Conservation (phyloP, 2,797 vertebrate genomes). For the Periophthalmus magnuspinnatus region DNA sequence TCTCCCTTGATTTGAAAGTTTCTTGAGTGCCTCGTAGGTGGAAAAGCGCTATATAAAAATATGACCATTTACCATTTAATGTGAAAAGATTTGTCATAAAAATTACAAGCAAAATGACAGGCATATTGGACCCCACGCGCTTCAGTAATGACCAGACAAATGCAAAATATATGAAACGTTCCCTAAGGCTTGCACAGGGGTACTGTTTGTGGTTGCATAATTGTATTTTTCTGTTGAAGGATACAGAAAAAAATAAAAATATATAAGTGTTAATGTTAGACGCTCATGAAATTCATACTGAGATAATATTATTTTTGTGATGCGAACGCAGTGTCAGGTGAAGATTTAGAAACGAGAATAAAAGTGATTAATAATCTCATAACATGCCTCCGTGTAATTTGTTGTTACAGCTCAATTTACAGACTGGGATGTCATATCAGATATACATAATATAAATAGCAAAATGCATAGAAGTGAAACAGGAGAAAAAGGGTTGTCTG, state of each 20-base stretch:
- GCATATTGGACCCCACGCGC: not conserved
- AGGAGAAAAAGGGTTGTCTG: too few relatives aligned
- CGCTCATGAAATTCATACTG: not conserved
- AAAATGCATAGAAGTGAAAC: too few relatives aligned
- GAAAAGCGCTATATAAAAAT: too few relatives aligned
- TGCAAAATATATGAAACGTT: slow-evolving; percentile 23
- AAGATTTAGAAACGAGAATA: slow-evolving; percentile 11
- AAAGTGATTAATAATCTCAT: slow-evolving; percentile 15
- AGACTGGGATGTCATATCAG: not conserved
- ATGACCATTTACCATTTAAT: too few relatives aligned
- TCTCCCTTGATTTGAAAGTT: too few relatives aligned
- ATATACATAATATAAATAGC: too few relatives aligned
- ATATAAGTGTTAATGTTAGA: not conserved
- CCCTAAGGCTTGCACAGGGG: slow-evolving; percentile 28
- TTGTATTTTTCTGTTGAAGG: slow-evolving; percentile 19
- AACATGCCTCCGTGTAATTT: slow-evolving; percentile 14
- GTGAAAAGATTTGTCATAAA: too few relatives aligned
- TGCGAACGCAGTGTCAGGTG: not conserved
- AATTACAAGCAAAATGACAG: not conserved
- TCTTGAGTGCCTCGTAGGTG: too few relatives aligned
- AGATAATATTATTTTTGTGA: not conserved
- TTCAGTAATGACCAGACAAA: slow-evolving; percentile 23
- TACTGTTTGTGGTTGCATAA: slow-evolving; percentile 16
- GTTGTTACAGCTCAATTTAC: not conserved
- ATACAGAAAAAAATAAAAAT: slow-evolving; percentile 2